Evolutionary conservation across 2,113 vertebrate genomes (phyloP), one percentile per base, ranked within the genome.

Genomic region (Festucalex cinctus): DNA sequence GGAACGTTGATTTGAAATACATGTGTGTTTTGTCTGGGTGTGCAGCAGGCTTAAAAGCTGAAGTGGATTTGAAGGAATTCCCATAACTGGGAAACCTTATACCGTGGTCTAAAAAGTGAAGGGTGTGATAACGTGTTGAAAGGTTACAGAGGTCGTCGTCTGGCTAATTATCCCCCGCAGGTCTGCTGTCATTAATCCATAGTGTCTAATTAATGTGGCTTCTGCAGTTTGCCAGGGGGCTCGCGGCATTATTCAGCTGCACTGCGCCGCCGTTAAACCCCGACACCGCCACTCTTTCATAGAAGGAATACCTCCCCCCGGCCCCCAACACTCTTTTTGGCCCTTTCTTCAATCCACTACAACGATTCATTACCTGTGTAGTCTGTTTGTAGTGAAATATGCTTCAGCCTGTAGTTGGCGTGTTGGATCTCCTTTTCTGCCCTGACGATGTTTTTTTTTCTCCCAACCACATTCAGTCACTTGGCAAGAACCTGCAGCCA

Each of bases 121-220:
- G 70, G 70, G 74, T 80, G 79, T 69, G 66, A 82, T 85, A 84
- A 82, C 83, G 79, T 89, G 88, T 82, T 87, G 79, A 90, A 90
- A 91, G 88, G 88, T 89, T 87, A 89, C 72, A 6, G 84, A 88
- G 84, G 88, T 90, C 83, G 88, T 88, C 84, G 83, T 83, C 78
- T 83, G 36, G 77, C 85, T 92, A 92, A 93, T 91, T 91, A 90
- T 80, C 84, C 88, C 87, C 85, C 69, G 67, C 82, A 86, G 89
- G 85, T 90, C 86, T 86, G 78, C 80, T 86, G 87, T 90, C 90
- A 89, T 91, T 90, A 92, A 92, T 93, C 89, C 85, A 86, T 86
- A 85, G 78, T 75, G 84, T 80, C 83, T 91, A 90, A 90, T 92
- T 85, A 91, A 87, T 85, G 80, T 83, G 73, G 81, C 68, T 83